Conservation (phyloP, 1,140 invertebrate genomes). For the Ditylenchus dipsaci region DNA sequence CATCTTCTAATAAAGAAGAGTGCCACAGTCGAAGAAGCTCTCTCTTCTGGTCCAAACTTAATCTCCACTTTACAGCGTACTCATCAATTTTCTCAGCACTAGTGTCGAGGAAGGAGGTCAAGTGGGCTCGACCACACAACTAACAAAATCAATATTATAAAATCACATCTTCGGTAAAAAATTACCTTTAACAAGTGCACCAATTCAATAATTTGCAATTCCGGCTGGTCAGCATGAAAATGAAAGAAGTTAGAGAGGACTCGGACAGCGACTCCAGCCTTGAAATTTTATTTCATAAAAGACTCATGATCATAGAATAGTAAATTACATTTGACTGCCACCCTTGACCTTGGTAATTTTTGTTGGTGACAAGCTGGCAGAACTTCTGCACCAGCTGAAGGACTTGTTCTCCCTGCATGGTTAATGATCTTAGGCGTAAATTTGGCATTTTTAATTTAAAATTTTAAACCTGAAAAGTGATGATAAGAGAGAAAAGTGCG, state of each 20-base stretch:
- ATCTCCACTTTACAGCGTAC: conserved; percentile 24
- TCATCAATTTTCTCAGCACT: conserved; percentile 29
- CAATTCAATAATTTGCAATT: conserved; percentile 28
- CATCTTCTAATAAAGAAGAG: conserved; percentile 26
- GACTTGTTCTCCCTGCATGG: conserved; percentile 22
- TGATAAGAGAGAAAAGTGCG: conserved; percentile 33
- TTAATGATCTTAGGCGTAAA: too few species aligned
- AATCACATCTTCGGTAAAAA: too few species aligned
- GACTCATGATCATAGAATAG: background rate
- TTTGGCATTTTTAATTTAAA: too few species aligned
- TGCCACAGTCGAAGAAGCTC: conserved; percentile 41
- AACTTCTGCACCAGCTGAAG: conserved; percentile 28
- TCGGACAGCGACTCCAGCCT: conserved; percentile 42
- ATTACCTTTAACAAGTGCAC: conserved; percentile 22
- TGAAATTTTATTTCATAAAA: conserved; percentile 9
- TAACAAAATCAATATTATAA: too few species aligned
- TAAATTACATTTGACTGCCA: conserved; percentile 40
- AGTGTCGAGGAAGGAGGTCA: conserved; percentile 32
- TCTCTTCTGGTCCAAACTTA: conserved; percentile 30
- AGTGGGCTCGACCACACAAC: conserved; percentile 25
- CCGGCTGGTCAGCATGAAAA: conserved; percentile 22
- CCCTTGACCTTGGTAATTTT: conserved; percentile 30
- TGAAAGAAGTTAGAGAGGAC: conserved; percentile 46
- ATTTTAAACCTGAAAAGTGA: conserved; percentile 14
- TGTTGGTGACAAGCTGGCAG: conserved; percentile 18